Base-by-base conservation (phyloP, 2,113 vertebrate species). In the Neogale vison region DNA sequence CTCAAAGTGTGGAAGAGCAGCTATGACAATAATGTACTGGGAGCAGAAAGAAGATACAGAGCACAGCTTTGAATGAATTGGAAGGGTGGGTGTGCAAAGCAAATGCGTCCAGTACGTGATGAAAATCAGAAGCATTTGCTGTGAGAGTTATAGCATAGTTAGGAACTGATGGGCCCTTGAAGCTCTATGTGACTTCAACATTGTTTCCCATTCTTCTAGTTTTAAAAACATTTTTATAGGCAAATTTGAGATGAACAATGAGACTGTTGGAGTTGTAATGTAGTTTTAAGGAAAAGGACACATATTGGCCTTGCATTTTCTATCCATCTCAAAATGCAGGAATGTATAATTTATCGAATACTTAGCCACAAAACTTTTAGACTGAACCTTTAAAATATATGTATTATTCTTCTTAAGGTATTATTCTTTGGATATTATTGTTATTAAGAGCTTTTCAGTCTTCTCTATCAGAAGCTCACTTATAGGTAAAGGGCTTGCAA, bases 231-330 rank as follows among this genome's bases (percentile, higher is more conserved):
- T 85, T 96, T 95, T 76, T 57, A 83, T 4, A 71, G 69, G 20
- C 15, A 86, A n/a, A 77, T 87, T 90, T 88, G 39, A 47, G 76
- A 80, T 71, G 39, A 92, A 90, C 1, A 81, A 89, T 39, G 52
- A 31, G 7, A 69, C 11, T 26, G 0, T 71, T 94, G 3, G 47
- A 95, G 29, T 77, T 45, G 24, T 14, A 72, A n/a, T 2, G 0
- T 45, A 42, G 15, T 55, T 76, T 90, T 61, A 95, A 96, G 23
- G n/a, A 76, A 79, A 82, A 92, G 1, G 63, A 61, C 7, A 81
- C 89, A 77, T 77, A 61, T 24, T 67, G 34, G 7, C 17, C 20
- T 50, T 39, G 47, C 6, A 24, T 90, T 88, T 94, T 94, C 36
- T 47, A 88, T 63, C 39, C 20, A 94, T n/a, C 29, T 90, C n/a